These are phyloP conservation scores for Philotrypesis tridentata DNA, from an alignment of 1,140 invertebrate species.

Conservation along the genomic window DNA sequence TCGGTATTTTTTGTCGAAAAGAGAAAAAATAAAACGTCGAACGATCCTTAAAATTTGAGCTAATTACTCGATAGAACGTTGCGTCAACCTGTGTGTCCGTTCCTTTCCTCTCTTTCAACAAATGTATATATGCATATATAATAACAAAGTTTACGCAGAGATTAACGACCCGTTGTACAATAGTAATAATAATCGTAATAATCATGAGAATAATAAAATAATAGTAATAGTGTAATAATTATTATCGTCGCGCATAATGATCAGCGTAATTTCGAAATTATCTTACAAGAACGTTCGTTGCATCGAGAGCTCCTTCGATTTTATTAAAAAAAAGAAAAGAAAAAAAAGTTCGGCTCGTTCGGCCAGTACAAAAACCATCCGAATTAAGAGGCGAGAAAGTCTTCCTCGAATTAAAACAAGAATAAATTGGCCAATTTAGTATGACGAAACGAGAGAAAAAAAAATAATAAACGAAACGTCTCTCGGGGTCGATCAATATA, in stretches of 20 bases:
- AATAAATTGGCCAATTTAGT: not conserved
- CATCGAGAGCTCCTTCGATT: not conserved
- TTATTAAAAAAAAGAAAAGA: conserved; percentile 21
- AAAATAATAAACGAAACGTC: conserved; percentile 20
- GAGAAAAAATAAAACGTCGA: conserved; percentile 35
- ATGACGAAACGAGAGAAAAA: conserved; percentile 2
- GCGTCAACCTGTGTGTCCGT: conserved; percentile 30
- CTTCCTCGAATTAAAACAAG: not conserved
- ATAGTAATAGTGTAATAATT: conserved; percentile 42
- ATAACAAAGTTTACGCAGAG: conserved; percentile 63
- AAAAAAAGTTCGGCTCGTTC: not conserved
- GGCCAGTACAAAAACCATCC: not conserved
- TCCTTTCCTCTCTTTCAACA: conserved; percentile 44
- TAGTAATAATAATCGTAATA: conserved; percentile 45
- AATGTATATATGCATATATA: conserved; percentile 49
- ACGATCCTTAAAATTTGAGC: conserved; percentile 45
- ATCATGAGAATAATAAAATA: conserved; percentile 46
- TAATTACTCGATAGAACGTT: conserved; percentile 48
- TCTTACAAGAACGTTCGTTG: conserved; percentile 29
- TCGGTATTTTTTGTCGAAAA: conserved; percentile 34
- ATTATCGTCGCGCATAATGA: conserved; percentile 46
- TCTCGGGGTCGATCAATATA: conserved; percentile 25
- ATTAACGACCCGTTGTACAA: conserved; percentile 53
- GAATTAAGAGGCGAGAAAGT: not conserved
- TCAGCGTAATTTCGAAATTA: conserved; percentile 6